Evolutionary conservation across 2,888 invertebrate species (phyloP).

Genomic region (Leptopterna dolabrata): DNA sequence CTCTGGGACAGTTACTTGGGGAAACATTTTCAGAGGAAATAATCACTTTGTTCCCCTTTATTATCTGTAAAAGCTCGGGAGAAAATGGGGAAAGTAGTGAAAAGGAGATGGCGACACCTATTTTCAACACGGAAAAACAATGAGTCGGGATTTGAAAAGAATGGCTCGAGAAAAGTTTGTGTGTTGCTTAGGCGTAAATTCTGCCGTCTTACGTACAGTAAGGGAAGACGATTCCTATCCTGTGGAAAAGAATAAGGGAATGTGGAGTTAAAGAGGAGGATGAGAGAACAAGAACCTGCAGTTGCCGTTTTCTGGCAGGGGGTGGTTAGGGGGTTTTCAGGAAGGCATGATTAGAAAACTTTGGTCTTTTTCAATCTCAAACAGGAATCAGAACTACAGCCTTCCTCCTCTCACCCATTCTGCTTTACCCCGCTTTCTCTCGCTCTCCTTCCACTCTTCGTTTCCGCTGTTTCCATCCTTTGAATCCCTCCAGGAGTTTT

Average conservation of each 20-base stretch:
- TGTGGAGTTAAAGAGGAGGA: slow-evolving; percentile 9
- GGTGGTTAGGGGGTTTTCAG: slow-evolving; percentile 30
- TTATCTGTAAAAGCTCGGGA: not conserved
- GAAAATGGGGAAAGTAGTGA: not conserved
- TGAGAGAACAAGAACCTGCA: slow-evolving; percentile 27
- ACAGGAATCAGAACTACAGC: slow-evolving; percentile 54
- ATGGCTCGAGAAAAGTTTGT: slow-evolving; percentile 31
- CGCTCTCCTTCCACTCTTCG: not conserved
- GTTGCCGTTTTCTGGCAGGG: not conserved
- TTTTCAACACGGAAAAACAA: slow-evolving; percentile 16
- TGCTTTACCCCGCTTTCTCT: not conserved
- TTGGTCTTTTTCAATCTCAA: slow-evolving; percentile 55
- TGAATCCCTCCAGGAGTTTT: not conserved
- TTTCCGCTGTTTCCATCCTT: not conserved
- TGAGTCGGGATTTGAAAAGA: slow-evolving; percentile 30
- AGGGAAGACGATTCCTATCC: not conserved
- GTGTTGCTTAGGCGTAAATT: slow-evolving; percentile 37
- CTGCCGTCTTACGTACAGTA: slow-evolving; percentile 17
- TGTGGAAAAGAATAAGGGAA: not conserved
- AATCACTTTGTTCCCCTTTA: not conserved
- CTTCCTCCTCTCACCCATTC: not conserved
- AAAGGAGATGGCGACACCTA: not conserved
- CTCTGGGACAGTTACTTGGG: not conserved
- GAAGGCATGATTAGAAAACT: slow-evolving; percentile 56
- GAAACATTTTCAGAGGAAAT: not conserved